Conservation (phyloP, 2,113 vertebrate genomes). For the Illadopsis cleaveri region DNA sequence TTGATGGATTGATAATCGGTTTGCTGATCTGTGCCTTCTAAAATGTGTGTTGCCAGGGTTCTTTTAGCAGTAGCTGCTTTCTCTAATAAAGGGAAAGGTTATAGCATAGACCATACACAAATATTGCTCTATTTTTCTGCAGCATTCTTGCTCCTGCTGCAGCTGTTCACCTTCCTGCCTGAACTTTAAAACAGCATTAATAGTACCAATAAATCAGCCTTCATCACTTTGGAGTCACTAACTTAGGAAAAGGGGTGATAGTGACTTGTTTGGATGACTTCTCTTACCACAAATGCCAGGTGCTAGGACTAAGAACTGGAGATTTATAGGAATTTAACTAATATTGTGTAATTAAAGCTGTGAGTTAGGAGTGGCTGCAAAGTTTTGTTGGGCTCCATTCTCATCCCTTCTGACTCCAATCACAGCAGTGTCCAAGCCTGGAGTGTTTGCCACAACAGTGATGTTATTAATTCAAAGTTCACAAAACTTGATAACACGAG, state of each 20-base stretch:
- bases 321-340: neutral
- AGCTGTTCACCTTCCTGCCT: conserved; percentile 18
- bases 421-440: neutral
- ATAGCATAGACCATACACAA: neutral
- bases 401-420: neutral
- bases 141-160: neutral
- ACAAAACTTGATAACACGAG: neutral
- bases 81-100: neutral
- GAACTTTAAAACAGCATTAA: conserved; percentile 42
- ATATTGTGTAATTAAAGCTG: neutral
- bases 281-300: neutral
- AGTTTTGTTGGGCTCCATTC: neutral
- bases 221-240: neutral
- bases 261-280: neutral
- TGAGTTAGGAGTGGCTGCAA: neutral
- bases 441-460: neutral
- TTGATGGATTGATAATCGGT: conserved; percentile 50
- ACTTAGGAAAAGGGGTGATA: neutral
- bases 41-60: neutral
- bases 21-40: conserved; percentile 1
- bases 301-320: neutral
- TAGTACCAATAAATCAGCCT: conserved; percentile 3
- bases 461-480: neutral
- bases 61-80: neutral
- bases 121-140: neutral